Evolutionary conservation across 2,113 vertebrate genomes (phyloP).

Genomic region (Prionailurus viverrinus): DNA sequence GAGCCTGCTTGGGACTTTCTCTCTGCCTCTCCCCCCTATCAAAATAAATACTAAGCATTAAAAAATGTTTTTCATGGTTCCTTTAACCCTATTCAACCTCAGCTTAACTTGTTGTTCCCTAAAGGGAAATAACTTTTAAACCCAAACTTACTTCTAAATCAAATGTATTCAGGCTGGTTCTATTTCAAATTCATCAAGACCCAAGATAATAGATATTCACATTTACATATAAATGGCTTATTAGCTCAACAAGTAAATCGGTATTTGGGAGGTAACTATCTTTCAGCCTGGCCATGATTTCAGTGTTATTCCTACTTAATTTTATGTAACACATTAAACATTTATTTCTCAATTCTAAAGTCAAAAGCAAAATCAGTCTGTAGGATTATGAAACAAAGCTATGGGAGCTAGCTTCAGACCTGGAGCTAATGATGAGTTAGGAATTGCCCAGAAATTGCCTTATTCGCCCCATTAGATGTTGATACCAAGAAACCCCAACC

Average conservation of each 20-base stretch:
- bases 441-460: not conserved
- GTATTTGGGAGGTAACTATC: not conserved
- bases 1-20: too few species aligned
- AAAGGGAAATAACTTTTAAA: conserved; percentile 57
- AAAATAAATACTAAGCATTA: not conserved
- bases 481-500: not conserved
- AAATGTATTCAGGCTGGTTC: conserved; percentile 49
- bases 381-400: not conserved
- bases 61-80: conserved; percentile 12
- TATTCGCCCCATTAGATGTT: not conserved
- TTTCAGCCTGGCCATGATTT: not conserved
- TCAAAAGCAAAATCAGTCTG: conserved; percentile 61
- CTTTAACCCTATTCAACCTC: not conserved
- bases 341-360: conserved; percentile 37
- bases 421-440: not conserved
- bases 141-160: conserved; percentile 30
- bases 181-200: conserved; percentile 46
- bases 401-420: not conserved
- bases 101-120: conserved; percentile 36
- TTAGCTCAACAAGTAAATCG: conserved; percentile 29
- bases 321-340: conserved; percentile 19
- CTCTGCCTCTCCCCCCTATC: too few species aligned
- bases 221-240: conserved; percentile 33
- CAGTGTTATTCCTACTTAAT: conserved; percentile 15
- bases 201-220: not conserved